A percentile compares a stretch with the other conserved stretches of the same genome.
Evolutionary conservation across 1,140 invertebrate species (phyloP).

Genomic region (Rhynchophorus ferrugineus): DNA sequence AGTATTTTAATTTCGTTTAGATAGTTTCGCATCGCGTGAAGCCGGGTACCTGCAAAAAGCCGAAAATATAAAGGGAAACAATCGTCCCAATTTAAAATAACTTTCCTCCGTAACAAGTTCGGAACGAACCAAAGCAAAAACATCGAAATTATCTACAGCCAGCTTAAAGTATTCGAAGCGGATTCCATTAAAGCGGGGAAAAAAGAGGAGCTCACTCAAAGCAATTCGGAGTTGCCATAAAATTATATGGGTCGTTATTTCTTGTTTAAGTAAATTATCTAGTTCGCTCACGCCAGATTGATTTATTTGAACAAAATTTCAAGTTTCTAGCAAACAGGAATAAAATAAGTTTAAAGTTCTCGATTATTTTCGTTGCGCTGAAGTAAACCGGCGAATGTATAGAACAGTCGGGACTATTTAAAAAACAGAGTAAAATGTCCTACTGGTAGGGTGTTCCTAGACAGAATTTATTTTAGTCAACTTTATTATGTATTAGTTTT

Average conservation of each 20-base stretch:
- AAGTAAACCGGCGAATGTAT: background rate
- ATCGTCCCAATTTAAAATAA: background rate
- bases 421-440: too few relatives aligned
- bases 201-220: background rate
- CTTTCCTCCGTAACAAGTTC: background rate
- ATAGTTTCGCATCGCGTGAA: too few relatives aligned
- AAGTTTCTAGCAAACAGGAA: background rate
- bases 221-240: constrained; percentile 2
- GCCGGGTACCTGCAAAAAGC: too few relatives aligned
- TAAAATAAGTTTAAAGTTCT: constrained; percentile 3
- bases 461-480: too few relatives aligned
- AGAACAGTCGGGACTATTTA: background rate
- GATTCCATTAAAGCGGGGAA: constrained; percentile 3
- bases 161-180: constrained; percentile 5
- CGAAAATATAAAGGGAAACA: background rate
- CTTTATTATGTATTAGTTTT: too few relatives aligned
- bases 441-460: too few relatives aligned
- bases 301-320: constrained; percentile 1
- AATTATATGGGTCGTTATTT: constrained; percentile 6
- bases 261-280: constrained; percentile 6
- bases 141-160: background rate
- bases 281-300: background rate
- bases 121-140: background rate
- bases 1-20: too few relatives aligned
- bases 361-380: background rate